Evolutionary conservation across 1,140 invertebrate genomes (phyloP).

Genomic region (Vanessa atalanta): DNA sequence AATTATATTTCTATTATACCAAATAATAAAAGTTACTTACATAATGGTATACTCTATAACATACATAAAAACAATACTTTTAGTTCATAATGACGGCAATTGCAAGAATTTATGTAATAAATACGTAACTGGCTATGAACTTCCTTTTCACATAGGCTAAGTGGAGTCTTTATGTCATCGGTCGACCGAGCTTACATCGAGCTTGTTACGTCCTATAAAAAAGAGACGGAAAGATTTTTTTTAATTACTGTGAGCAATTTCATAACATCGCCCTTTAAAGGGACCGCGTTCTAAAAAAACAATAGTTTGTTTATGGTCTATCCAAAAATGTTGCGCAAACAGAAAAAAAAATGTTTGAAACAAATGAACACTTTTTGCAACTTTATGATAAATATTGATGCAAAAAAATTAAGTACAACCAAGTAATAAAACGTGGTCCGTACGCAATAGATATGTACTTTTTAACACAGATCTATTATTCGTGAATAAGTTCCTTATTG

Average conservation of each 20-base stretch:
- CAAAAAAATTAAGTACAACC: constrained; percentile 53
- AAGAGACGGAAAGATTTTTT: constrained; percentile 15
- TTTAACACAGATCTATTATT: constrained; percentile 54
- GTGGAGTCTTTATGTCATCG: constrained; percentile 26
- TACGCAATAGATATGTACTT: constrained; percentile 13
- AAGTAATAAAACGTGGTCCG: constrained; percentile 47
- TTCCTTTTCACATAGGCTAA: constrained; percentile 24
- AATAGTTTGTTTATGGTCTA: constrained; percentile 24
- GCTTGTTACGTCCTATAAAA: constrained; percentile 17
- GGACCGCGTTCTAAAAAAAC: constrained; percentile 31
- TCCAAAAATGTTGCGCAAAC: constrained; percentile 54
- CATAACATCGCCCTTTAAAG: constrained; percentile 28
- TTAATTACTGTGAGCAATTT: constrained; percentile 29
- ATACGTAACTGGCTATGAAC: constrained; percentile 20
- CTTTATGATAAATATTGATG: constrained; percentile 56
- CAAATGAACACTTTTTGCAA: constrained; percentile 64
- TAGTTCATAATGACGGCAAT: neutral
- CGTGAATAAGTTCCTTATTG: constrained; percentile 48
- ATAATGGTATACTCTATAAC: neutral
- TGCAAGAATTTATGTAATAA: constrained; percentile 21
- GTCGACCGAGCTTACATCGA: neutral
- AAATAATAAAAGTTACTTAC: neutral
- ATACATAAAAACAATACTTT: neutral
- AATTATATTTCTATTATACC: neutral
- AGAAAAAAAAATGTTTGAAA: constrained; percentile 48